Conservation (phyloP, 2,888 invertebrate species). For the Epinotia ramella region DNA sequence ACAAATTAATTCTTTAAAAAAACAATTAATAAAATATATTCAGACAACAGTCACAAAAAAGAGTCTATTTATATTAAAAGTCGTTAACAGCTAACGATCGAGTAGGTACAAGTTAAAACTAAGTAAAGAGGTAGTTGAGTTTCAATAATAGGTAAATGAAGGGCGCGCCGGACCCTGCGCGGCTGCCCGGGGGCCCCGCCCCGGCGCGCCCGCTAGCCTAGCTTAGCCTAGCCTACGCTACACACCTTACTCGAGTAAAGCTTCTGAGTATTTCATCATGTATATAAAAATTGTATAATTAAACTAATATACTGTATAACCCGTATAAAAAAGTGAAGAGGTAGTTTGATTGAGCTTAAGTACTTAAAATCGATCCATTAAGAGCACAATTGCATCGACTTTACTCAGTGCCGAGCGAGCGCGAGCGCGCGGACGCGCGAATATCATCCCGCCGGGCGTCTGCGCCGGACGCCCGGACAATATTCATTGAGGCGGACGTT, state of each 20-base stretch:
- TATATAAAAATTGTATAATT: conserved; percentile 84
- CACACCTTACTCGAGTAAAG: conserved; percentile 84
- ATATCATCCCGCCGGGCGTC: conserved; percentile 39
- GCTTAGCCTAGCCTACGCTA: conserved; percentile 69
- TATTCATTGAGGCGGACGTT: conserved; percentile 73
- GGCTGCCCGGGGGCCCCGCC: conserved; percentile 63
- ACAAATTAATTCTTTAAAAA: conserved; percentile 69
- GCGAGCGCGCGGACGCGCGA: conserved; percentile 52
- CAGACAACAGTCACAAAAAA: conserved; percentile 79
- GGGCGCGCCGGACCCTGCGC: conserved; percentile 81
- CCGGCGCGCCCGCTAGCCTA: conserved; percentile 66
- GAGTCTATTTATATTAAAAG: conserved; percentile 70
- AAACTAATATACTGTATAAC: conserved; percentile 83
- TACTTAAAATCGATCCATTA: conserved; percentile 80
- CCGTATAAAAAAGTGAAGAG: conserved; percentile 85
- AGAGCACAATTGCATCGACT: conserved; percentile 70
- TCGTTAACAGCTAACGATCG: conserved; percentile 76
- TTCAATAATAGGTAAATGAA: conserved; percentile 74
- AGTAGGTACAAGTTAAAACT: conserved; percentile 73
- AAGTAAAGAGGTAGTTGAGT: conserved; percentile 84
- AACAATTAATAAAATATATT: conserved; percentile 83
- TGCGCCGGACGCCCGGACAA: conserved; percentile 28
- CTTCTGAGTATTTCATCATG: conserved; percentile 84
- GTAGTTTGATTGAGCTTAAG: conserved; percentile 84
- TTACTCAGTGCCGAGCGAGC: conserved; percentile 56